Conservation (phyloP, 2,888 invertebrate species). For the Cantharis rustica region DNA sequence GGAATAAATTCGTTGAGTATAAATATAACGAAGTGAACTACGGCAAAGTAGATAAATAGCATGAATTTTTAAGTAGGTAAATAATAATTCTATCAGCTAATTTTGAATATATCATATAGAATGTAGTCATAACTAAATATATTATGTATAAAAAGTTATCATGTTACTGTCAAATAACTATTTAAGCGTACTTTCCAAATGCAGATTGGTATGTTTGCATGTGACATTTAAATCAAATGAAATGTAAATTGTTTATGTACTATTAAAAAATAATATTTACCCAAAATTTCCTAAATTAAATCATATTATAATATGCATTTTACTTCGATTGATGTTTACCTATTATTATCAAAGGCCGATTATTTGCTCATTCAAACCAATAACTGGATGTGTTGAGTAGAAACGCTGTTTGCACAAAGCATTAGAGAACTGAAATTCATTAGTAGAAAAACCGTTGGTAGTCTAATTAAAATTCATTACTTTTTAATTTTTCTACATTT, state of each 20-base stretch:
- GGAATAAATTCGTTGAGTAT: not conserved
- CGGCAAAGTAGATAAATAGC: not conserved
- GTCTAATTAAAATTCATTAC: no score
- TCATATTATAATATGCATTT: not conserved
- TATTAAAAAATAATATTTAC: not conserved
- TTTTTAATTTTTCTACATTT: no score
- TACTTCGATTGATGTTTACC: not conserved
- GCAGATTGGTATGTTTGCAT: constrained; percentile 13
- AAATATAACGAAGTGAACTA: not conserved
- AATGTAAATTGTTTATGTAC: not conserved
- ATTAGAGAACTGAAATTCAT: no score
- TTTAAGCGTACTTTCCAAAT: constrained; percentile 18
- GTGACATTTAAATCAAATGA: constrained; percentile 10
- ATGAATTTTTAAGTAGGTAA: not conserved
- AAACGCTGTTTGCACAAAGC: not conserved
- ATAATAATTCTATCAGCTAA: not conserved
- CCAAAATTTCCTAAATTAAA: not conserved
- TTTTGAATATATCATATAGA: not conserved
- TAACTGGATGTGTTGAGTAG: not conserved
- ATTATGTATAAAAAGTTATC: not conserved
- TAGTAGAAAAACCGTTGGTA: no score
- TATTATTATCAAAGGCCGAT: not conserved
- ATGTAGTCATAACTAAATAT: not conserved
- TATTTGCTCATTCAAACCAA: not conserved
- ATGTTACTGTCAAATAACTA: constrained; percentile 15